Base-by-base conservation (phyloP, 2,113 vertebrate species). In the Micromys minutus region DNA sequence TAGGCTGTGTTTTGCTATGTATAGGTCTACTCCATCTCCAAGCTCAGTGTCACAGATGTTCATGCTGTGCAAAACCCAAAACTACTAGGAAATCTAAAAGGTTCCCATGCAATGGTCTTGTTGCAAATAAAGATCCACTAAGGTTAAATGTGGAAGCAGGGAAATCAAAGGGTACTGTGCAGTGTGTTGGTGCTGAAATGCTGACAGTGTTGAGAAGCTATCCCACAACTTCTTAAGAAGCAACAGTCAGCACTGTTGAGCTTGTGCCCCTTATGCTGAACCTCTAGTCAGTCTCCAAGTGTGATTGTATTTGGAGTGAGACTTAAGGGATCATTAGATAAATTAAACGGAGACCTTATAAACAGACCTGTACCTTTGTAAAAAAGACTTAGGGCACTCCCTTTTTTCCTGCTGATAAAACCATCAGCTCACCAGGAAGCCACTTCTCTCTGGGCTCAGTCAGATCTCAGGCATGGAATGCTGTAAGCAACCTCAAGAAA, bases 111-210 rank as follows among this genome's bases (percentile, higher is more conserved):
- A 94, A 72, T 29, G 74, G 45, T 87, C 31, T 94, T n/a, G 17
- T 16, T 86, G 29, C 21, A 67, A 93, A 91, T 61, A 94, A 95
- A 93, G 85, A 77, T 34, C 74, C 55, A 93, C n/a, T 59, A 0
- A 83, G 67, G 36, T 34, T 39, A 67, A 83, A 65, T 9, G 24
- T 67, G 21, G 29, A 90, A 90, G 52, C 76, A 72, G 65, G 4
- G 22, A 89, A 93, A 57, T 17, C n/a, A 69, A 2, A 80, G n/a
- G 90, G 9, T 21, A 11, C 3, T 34, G 31, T 39, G 5, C 34
- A 86, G 89, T 59, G 11, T 0, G 5, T 4, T 0, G 65, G 31
- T 34, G 31, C 65, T 15, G 12, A 67, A 12, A 5, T 31, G 29
- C 17, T 55, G 63, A 31, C 13, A 45, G 12, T 72, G 50, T 47